Evolutionary conservation across 2,797 vertebrate genomes (phyloP), one percentile per base, ranked within the genome.

Genomic region (Trachurus trachurus): DNA sequence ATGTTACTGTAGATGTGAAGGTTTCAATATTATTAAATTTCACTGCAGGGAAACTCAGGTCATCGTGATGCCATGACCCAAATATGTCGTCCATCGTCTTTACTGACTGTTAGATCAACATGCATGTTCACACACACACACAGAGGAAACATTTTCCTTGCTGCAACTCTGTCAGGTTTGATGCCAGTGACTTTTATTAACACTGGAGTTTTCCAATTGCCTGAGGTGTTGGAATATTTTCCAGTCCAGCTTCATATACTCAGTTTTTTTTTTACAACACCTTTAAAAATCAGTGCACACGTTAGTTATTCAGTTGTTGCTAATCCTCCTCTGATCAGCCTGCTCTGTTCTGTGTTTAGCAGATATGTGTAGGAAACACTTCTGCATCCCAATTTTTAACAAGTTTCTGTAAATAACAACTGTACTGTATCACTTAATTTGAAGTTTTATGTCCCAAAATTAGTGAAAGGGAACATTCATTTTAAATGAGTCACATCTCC

Each of bases 171-270:
- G 61, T 39, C 1, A 5, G 66, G 65, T 44, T 68, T 61, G 74
- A 79, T 73, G 74, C 73, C 82, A 88, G 77, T 56, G 54, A 17
- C 66, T 60, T 87, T 87, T 75, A 72, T 71, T 54, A 67, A 65
- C 53, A 21, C 15, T 16, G 42, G 76, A 73, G 70, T 85, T 85
- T 80, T 89, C 86, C 78, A 85, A 56, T 67, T 9, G 85, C 88
- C 85, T 11, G 40, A 79, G 73, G 86, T 68, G 80, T 47, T 73
- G 42, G 64, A 88, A 89, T 76, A 87, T 59, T 90, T 93, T 91
- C 87, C 84, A 84, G 78, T 21, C 67, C 22, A 84, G 82, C 42
- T 79, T 74, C 76, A 71, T 80, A 80, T 90, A 87, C 66, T 85
- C 42, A 26, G 26, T 70, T 82, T 26, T 70, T 66, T 82, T 89